Evolutionary conservation across 2,113 vertebrate genomes (phyloP), one percentile per base, ranked within the genome.

Genomic region (Dicaeum eximium): DNA sequence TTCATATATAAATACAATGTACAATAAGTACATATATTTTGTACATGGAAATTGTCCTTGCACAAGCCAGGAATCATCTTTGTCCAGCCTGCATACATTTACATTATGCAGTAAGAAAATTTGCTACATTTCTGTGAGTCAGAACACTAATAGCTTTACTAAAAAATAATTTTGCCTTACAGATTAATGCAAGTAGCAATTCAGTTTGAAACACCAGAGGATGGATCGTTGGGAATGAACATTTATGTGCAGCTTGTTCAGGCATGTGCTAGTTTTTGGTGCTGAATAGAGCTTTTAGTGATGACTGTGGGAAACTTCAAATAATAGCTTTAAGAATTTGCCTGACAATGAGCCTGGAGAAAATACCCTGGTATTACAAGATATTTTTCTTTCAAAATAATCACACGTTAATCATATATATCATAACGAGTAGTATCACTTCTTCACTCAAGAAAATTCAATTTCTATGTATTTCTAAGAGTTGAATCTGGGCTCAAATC

Each of bases 341-440:
- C 50, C 44, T 93, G 65, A 93, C 82, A 93, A 92, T 51, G 37
- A 95, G n/a, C 33, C 40, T 84, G 51, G 28, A 97, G 71, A 93
- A 95, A 95, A 91, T 86, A 94, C 67, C 54, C 60, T 86, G 53
- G 37, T 58, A 88, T 95, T 96, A 84, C 12, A 84, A 66, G 65
- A 45, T 67, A 79, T 92, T 78, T 92, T 90, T 61, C 73, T 92
- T 95, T 95, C 88, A 86, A 90, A 96, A 90, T 86, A 86, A 61
- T 78, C 44, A 71, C 35, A 75, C 0, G 1, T 71, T 94, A 94
- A 91, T 90, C n/a, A 69, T 84, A 81, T 67, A 48, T 42, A 78
- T 93, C 74, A 83, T 56, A 85, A 86, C 74, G 64, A 94, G 10
- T 86, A 64, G 44, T 84, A 94, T 88, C 40, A 65, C 42, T 82